phyloP scores from a whole-genome alignment of 2,113 vertebrate species.

The Salvelinus sp. region DNA sequence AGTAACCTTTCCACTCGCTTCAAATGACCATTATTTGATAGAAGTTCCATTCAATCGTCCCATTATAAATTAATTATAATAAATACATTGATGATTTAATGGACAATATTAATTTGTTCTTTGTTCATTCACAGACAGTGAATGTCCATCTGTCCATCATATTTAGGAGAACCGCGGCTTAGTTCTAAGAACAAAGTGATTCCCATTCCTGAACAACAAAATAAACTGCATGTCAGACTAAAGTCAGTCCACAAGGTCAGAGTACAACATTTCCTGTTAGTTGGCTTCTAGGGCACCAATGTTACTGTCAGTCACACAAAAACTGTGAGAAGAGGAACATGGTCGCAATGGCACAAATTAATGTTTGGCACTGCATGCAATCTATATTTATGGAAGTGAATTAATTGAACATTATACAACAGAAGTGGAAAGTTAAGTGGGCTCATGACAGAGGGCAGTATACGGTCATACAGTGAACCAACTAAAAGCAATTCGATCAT shows the following conservation, averaged over 20 bases:
- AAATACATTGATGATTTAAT: slow-evolving; percentile 69
- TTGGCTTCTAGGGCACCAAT: slow-evolving; percentile 39
- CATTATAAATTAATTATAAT: slow-evolving; percentile 69
- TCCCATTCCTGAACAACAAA: slow-evolving; percentile 46
- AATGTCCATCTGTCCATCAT: slow-evolving; percentile 42
- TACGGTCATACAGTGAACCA: too few species aligned
- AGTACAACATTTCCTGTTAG: slow-evolving; percentile 52
- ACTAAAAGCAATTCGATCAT: too few species aligned
- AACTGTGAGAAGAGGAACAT: slow-evolving; percentile 29
- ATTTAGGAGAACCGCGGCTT: slow-evolving; percentile 42
- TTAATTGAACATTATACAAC: too few species aligned
- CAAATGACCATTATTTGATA: slow-evolving; percentile 57
- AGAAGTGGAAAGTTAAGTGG: background rate
- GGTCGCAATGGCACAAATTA: slow-evolving; percentile 55
- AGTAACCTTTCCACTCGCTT: slow-evolving; percentile 38
- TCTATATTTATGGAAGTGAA: background rate
- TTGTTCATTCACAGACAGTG: slow-evolving; percentile 67
- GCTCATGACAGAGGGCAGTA: background rate
- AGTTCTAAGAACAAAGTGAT: slow-evolving; percentile 19
- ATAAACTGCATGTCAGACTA: slow-evolving; percentile 49
- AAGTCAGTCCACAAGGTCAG: slow-evolving; percentile 23
- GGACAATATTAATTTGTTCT: slow-evolving; percentile 67
- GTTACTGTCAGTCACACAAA: slow-evolving; percentile 16
- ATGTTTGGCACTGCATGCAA: slow-evolving; percentile 62
- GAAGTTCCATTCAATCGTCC: slow-evolving; percentile 55